Conservation (phyloP, 2,888 invertebrate species). For the Dynastes maya region DNA sequence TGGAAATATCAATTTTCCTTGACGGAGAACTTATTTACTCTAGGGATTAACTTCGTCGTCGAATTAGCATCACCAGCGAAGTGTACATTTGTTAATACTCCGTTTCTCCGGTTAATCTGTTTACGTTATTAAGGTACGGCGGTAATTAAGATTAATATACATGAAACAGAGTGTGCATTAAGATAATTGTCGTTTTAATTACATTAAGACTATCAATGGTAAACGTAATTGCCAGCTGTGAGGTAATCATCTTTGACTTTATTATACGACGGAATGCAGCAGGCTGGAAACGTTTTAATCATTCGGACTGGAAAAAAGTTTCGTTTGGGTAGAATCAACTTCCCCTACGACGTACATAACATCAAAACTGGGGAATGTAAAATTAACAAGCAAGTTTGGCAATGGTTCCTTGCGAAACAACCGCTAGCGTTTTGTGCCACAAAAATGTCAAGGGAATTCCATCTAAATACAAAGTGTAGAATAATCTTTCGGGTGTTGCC, state of each 20-base stretch:
- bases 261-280: slow-evolving; percentile 30
- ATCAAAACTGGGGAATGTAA: slow-evolving; percentile 20
- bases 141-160: slow-evolving; percentile 49
- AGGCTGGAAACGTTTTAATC: slow-evolving; percentile 26
- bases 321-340: neutral
- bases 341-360: slow-evolving; percentile 4
- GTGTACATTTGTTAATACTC: slow-evolving; percentile 47
- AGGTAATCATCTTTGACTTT: slow-evolving; percentile 41
- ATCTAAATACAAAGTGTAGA: too few relatives aligned
- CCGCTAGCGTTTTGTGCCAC: neutral
- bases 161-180: slow-evolving; percentile 45
- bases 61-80: slow-evolving; percentile 44
- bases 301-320: slow-evolving; percentile 13
- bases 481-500: too few relatives aligned
- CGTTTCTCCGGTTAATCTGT: slow-evolving; percentile 42
- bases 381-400: neutral
- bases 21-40: slow-evolving; percentile 28
- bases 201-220: slow-evolving; percentile 45
- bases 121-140: slow-evolving; percentile 47
- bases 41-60: slow-evolving; percentile 35
- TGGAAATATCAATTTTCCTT: slow-evolving; percentile 28
- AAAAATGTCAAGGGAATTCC: too few relatives aligned
- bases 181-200: slow-evolving; percentile 50
- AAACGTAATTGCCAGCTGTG: slow-evolving; percentile 40
- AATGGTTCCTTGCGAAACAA: neutral